Conservation (phyloP, 1,140 invertebrate genomes). For the Bombus sibiricus region DNA sequence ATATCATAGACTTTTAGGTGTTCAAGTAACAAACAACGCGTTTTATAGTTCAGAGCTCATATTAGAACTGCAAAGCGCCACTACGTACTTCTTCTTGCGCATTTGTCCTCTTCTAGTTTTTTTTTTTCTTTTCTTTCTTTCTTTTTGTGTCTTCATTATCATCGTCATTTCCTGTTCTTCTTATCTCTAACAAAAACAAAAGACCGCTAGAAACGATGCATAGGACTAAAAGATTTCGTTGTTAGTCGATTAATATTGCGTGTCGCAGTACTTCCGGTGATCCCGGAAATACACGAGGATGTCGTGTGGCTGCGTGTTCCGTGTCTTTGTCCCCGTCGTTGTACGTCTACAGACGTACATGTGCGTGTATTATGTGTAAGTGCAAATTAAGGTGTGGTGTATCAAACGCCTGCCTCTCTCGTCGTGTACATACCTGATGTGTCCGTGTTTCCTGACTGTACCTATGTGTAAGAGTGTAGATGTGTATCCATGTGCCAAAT, state of each 20-base stretch:
- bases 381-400: constrained; percentile 13
- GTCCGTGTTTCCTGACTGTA: background rate
- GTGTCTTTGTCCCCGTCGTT: background rate
- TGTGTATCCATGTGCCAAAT: constrained; percentile 4
- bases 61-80: constrained; percentile 69
- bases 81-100: background rate
- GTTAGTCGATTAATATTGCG: constrained; percentile 71
- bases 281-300: background rate
- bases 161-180: background rate
- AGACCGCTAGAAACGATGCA: constrained; percentile 52
- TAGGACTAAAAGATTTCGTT: constrained; percentile 76
- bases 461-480: no score
- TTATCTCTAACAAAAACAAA: background rate
- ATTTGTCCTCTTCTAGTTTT: background rate
- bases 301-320: constrained; percentile 9
- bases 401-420: background rate
- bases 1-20: constrained; percentile 78
- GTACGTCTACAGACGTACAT: background rate
- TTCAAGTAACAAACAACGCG: constrained; percentile 76
- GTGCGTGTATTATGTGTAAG: background rate
- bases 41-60: constrained; percentile 76
- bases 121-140: no score
- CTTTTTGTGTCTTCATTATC: background rate
- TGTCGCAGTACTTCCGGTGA: constrained; percentile 23
- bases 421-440: background rate